Percentiles rank a stretch among this genome's conserved stretches.
These are phyloP conservation scores for Norana najaformis DNA, from an alignment of 2,888 invertebrate genomes.

Conservation along the genomic window DNA sequence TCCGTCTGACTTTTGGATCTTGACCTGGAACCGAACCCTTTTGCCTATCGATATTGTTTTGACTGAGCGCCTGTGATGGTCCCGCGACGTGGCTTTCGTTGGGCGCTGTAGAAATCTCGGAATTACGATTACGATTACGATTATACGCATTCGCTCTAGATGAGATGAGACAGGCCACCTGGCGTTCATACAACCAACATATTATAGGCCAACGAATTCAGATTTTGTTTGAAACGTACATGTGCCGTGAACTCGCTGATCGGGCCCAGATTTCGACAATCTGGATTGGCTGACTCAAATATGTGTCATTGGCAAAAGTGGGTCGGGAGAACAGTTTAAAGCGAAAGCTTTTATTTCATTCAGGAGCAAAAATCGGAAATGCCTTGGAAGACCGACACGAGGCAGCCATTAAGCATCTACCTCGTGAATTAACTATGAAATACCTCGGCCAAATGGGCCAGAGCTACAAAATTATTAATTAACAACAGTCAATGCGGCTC, in stretches of 20 bases:
- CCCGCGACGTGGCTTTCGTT: too few species aligned
- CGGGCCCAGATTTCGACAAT: background rate
- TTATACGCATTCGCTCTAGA: too few species aligned
- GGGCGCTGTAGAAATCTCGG: too few species aligned
- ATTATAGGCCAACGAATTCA: background rate
- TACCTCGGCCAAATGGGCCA: background rate
- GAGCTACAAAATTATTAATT: background rate
- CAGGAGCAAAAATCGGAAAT: background rate
- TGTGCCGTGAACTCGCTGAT: background rate
- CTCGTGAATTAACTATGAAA: background rate
- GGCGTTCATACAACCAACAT: too few species aligned
- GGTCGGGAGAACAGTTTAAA: background rate
- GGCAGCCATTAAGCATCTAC: background rate
- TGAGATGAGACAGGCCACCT: too few species aligned
- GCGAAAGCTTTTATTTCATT: background rate
- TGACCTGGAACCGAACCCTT: too few species aligned
- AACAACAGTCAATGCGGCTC: background rate
- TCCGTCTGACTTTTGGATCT: too few species aligned
- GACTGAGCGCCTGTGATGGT: too few species aligned
- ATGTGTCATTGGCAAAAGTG: background rate
- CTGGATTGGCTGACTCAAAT: background rate
- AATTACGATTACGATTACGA: too few species aligned
- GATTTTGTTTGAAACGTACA: background rate
- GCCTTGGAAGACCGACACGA: background rate
- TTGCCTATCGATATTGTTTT: too few species aligned